Conservation (phyloP, 2,888 invertebrate genomes). For the Ethmia dodecea region DNA sequence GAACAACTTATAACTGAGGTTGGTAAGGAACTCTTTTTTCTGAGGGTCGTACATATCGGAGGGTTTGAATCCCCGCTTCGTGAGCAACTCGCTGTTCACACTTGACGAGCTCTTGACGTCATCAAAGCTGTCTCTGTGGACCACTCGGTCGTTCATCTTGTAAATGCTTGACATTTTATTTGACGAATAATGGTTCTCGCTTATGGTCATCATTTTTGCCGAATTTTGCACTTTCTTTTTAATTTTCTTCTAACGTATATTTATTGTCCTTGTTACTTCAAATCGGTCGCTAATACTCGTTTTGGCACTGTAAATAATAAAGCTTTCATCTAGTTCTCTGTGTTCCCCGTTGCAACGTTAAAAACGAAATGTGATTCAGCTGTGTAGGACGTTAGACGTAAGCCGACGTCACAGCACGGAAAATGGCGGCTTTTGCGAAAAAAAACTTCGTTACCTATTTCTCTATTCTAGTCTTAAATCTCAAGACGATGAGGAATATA, state of each 20-base stretch:
- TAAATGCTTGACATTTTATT: slow-evolving; percentile 72
- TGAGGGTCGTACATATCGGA: slow-evolving; percentile 90
- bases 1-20: slow-evolving; percentile 88
- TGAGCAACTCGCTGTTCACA: slow-evolving; percentile 80
- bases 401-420: too few relatives aligned
- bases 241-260: slow-evolving; percentile 22
- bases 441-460: not conserved
- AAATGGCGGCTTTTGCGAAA: not conserved
- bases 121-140: slow-evolving; percentile 66
- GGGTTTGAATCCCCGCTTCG: slow-evolving; percentile 88
- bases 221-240: slow-evolving; percentile 22
- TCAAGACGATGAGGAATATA: slow-evolving; percentile 19
- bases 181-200: slow-evolving; percentile 72
- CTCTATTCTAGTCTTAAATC: not conserved
- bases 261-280: not conserved
- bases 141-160: slow-evolving; percentile 66
- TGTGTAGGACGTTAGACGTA: slow-evolving; percentile 3
- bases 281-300: too few relatives aligned
- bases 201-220: slow-evolving; percentile 71
- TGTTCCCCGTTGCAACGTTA: too few relatives aligned
- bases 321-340: too few relatives aligned
- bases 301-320: slow-evolving; percentile 3
- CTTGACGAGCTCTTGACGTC: slow-evolving; percentile 69
- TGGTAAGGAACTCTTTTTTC: slow-evolving; percentile 88
- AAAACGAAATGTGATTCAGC: slow-evolving; percentile 2